These are phyloP conservation scores for Penaeus indicus DNA, from an alignment of 1,140 invertebrate genomes.

Conservation along the genomic window DNA sequence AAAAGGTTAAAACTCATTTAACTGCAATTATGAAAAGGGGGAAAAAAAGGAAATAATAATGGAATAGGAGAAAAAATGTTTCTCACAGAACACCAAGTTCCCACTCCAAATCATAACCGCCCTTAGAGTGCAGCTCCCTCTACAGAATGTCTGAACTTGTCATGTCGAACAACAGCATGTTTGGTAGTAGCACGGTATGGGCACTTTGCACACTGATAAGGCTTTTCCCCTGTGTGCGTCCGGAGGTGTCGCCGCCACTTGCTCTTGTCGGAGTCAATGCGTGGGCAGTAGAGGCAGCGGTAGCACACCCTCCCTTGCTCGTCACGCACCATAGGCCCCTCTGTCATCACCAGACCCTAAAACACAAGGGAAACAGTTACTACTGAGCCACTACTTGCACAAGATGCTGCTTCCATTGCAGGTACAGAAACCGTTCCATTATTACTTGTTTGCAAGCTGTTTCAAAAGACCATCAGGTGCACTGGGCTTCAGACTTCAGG, in stretches of 20 bases:
- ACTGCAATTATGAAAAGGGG: no score
- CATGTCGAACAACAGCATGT: constrained; percentile 45
- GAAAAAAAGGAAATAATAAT: no score
- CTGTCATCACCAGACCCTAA: constrained; percentile 49
- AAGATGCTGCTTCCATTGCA: not conserved
- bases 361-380: constrained; percentile 38
- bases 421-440: not conserved
- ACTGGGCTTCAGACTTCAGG: no score
- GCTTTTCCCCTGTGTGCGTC: constrained; percentile 49
- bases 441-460: not conserved
- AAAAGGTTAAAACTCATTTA: no score
- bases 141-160: constrained; percentile 52
- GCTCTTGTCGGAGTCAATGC: constrained; percentile 56
- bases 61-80: no score
- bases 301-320: constrained; percentile 54
- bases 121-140: not conserved
- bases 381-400: not conserved
- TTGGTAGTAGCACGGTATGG: constrained; percentile 46
- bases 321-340: constrained; percentile 46
- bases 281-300: constrained; percentile 52
- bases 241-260: constrained; percentile 48
- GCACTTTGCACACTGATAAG: constrained; percentile 50
- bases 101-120: not conserved
- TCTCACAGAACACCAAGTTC: constrained; percentile 12
- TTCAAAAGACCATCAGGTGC: no score